Evolutionary conservation across 2,113 vertebrate genomes (phyloP).

Genomic region (Pseudorasbora parva): DNA sequence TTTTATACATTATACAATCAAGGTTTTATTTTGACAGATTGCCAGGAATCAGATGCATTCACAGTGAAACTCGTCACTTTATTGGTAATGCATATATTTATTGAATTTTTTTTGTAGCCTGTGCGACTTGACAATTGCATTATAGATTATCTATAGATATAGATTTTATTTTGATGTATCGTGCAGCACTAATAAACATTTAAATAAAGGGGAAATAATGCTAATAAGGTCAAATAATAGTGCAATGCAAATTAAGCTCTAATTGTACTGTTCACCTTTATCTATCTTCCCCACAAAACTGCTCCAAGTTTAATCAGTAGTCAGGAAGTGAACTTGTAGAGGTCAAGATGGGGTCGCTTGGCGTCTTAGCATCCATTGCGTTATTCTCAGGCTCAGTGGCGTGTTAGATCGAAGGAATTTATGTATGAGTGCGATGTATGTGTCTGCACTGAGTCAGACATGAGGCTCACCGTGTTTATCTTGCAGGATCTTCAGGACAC

Average conservation of each 20-base stretch:
- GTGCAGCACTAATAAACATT: neutral
- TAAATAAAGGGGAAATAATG: neutral
- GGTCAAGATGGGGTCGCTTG: constrained; percentile 31
- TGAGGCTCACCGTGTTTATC: constrained; percentile 53
- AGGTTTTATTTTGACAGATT: too few species aligned
- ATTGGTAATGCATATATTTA: too few species aligned
- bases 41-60: too few species aligned
- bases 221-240: neutral
- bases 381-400: constrained; percentile 16
- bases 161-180: too few species aligned
- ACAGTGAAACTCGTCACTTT: too few species aligned
- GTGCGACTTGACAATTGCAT: too few species aligned
- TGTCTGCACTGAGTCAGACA: constrained; percentile 57
- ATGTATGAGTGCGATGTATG: constrained; percentile 33
- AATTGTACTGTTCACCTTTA: neutral
- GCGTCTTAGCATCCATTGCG: neutral
- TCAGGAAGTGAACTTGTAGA: neutral
- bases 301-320: neutral
- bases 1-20: too few species aligned
- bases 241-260: neutral
- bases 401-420: constrained; percentile 45
- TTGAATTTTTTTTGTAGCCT: too few species aligned
- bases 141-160: too few species aligned
- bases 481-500: constrained; percentile 64
- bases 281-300: neutral